Percentiles rank a stretch among this genome's conserved stretches.
phyloP scores from a whole-genome alignment of 2,888 invertebrate species.

The Cephus pulcher region DNA sequence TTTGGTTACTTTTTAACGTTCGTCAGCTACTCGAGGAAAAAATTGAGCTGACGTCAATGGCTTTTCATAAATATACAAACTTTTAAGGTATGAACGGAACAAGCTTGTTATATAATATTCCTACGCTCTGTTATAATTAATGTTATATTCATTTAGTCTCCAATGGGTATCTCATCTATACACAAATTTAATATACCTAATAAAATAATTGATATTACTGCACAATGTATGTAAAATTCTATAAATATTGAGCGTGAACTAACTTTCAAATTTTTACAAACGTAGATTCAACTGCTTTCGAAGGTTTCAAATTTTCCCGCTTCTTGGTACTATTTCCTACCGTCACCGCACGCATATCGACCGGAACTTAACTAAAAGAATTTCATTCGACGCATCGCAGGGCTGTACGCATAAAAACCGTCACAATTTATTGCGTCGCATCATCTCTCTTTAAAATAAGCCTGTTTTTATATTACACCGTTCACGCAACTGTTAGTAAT shows the following conservation, averaged over 20 bases:
- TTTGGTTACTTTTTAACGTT: neutral
- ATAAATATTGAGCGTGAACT: neutral
- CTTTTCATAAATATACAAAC: neutral
- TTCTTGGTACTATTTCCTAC: neutral
- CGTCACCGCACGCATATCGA: constrained; percentile 26
- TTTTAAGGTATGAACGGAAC: neutral
- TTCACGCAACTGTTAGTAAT: neutral
- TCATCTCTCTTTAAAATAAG: neutral
- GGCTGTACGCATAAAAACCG: constrained; percentile 26
- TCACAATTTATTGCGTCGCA: neutral
- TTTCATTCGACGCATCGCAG: constrained; percentile 20
- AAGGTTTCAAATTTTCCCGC: constrained; percentile 13
- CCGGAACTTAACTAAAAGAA: neutral
- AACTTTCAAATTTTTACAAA: constrained; percentile 28
- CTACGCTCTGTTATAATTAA: neutral
- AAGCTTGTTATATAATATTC: neutral
- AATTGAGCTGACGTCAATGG: neutral
- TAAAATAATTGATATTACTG: neutral
- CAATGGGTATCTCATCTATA: neutral
- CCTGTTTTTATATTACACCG: neutral
- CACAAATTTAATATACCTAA: neutral
- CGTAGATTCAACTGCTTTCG: constrained; percentile 8
- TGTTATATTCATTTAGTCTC: neutral
- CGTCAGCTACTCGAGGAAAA: neutral
- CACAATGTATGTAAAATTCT: neutral